Evolutionary conservation across 2,888 invertebrate genomes (phyloP).

Genomic region (Dasysyrphus tricinctus): DNA sequence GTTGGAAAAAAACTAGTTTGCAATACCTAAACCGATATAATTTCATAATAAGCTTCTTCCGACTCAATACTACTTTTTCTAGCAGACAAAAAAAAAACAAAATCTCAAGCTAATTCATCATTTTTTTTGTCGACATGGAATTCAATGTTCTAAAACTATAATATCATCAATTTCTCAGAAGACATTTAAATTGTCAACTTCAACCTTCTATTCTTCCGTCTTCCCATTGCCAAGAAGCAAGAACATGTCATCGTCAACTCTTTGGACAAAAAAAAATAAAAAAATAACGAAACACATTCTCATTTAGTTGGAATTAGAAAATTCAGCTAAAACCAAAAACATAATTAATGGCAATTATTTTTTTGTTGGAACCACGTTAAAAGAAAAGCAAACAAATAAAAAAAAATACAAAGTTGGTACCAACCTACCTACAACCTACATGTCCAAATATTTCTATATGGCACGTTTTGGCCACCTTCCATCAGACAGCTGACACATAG

Average conservation of each 20-base stretch:
- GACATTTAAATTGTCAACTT: constrained; percentile 35
- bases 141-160: constrained; percentile 19
- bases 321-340: background rate
- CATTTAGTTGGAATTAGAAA: constrained; percentile 57
- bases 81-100: background rate
- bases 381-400: constrained; percentile 10
- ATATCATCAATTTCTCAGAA: constrained; percentile 42
- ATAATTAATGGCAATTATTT: constrained; percentile 33
- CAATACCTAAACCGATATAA: no score
- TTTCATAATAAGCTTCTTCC: no score
- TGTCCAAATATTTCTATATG: constrained; percentile 26
- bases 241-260: constrained; percentile 1
- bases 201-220: constrained; percentile 13
- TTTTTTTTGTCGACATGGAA: constrained; percentile 7
- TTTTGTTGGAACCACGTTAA: constrained; percentile 22
- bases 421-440: background rate
- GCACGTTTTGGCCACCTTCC: constrained; percentile 43
- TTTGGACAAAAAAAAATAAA: constrained; percentile 20
- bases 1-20: no score
- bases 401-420: no score
- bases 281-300: constrained; percentile 38
- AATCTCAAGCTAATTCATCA: background rate
- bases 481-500: constrained; percentile 6
- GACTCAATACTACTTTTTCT: no score
- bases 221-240: constrained; percentile 20